Evolutionary conservation across 1,140 invertebrate species (phyloP).

Genomic region (Eulimnadia texana): DNA sequence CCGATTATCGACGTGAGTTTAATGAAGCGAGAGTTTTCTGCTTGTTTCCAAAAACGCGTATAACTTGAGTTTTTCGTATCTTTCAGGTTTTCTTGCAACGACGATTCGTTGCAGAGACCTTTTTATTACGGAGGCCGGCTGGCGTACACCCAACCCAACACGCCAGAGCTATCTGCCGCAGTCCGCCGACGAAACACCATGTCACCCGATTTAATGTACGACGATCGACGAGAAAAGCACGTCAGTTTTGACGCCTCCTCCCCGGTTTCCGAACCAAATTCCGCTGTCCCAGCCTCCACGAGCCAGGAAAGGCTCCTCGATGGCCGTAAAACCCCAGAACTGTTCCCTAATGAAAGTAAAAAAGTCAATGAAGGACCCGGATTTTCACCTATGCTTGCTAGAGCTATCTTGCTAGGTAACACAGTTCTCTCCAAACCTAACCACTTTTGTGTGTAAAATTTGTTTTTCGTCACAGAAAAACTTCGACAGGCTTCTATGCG

Average conservation of each 20-base stretch:
- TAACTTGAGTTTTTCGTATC: slow-evolving; percentile 1
- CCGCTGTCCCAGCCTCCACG: not conserved
- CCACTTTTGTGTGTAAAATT: not conserved
- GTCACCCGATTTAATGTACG: slow-evolving; percentile 16
- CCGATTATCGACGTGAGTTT: not conserved
- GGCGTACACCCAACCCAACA: slow-evolving; percentile 25
- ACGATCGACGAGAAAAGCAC: slow-evolving; percentile 45
- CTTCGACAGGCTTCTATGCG: slow-evolving; percentile 72
- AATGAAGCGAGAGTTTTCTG: no score
- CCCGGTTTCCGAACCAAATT: slow-evolving; percentile 15
- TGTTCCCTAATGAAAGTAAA: slow-evolving; percentile 24
- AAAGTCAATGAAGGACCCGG: slow-evolving; percentile 7
- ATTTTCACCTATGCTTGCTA: slow-evolving; percentile 24
- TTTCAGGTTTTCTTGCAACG: not conserved
- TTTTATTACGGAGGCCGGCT: slow-evolving; percentile 18
- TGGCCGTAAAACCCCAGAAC: slow-evolving; percentile 36
- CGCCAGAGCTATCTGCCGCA: slow-evolving; percentile 22
- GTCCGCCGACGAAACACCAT: slow-evolving; percentile 11
- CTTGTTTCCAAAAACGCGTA: no score
- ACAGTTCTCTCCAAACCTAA: not conserved
- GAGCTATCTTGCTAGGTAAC: slow-evolving; percentile 24
- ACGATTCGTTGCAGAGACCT: not conserved
- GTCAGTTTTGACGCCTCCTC: slow-evolving; percentile 60
- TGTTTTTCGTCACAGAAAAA: slow-evolving; percentile 42
- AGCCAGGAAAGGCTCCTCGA: slow-evolving; percentile 45